phyloP scores from a whole-genome alignment of 1,140 invertebrate species.

The Macrotrachela quadricornifera region DNA sequence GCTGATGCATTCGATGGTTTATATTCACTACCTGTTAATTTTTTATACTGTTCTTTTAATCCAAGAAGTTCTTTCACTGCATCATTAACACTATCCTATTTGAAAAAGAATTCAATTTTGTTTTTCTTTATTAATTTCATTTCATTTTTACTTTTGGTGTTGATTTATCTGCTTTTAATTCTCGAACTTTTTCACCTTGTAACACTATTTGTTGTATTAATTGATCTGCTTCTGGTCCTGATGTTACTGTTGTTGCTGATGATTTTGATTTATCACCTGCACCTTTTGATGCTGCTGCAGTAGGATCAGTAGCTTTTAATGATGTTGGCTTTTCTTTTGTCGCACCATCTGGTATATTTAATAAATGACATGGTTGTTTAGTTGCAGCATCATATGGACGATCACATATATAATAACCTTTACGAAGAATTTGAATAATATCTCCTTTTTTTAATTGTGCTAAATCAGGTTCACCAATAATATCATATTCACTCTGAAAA shows the following conservation, averaged over 20 bases:
- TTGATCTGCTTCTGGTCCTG: neutral
- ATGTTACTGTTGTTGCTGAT: neutral
- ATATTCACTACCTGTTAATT: constrained; percentile 20
- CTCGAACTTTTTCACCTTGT: constrained; percentile 6
- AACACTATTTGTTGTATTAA: constrained; percentile 1
- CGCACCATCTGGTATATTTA: no score
- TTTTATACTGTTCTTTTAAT: constrained; percentile 50
- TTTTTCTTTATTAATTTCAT: neutral
- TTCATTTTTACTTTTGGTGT: neutral
- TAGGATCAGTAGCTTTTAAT: no score
- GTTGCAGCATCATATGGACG: no score
- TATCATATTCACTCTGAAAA: constrained; percentile 43
- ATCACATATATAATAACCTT: constrained; percentile 82
- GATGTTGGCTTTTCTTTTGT: no score
- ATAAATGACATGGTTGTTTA: no score
- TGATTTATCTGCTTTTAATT: constrained; percentile 4
- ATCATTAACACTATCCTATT: constrained; percentile 34
- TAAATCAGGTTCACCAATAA: constrained; percentile 71
- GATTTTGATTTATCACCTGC: no score
- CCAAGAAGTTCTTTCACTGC: constrained; percentile 40
- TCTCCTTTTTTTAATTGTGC: constrained; percentile 62
- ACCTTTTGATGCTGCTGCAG: no score
- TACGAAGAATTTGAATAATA: constrained; percentile 81
- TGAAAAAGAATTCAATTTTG: constrained; percentile 1
- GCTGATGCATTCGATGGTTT: no score